Percentiles rank a stretch among this genome's conserved stretches.
These are phyloP conservation scores for Cirrhinus mrigala DNA, from an alignment of 2,797 vertebrate genomes.

Conservation along the genomic window DNA sequence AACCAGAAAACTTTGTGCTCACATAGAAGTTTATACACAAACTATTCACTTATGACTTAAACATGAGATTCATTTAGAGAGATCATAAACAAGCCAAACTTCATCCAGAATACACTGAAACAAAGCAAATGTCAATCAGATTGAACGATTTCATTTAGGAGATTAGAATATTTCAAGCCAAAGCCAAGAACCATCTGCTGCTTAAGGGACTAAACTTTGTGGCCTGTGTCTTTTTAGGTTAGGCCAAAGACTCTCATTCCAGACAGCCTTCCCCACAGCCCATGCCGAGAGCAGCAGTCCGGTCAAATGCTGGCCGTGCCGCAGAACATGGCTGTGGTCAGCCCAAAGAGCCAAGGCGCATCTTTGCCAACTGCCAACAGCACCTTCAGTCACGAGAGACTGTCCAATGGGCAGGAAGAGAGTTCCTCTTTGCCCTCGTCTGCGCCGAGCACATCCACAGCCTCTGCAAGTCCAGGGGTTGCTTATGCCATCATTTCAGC, in stretches of 20 bases:
- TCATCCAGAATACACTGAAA: background rate
- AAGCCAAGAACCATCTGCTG: background rate
- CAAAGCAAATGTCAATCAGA: too few relatives aligned
- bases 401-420: conserved; percentile 75
- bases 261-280: conserved; percentile 92
- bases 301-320: conserved; percentile 85
- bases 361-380: conserved; percentile 93
- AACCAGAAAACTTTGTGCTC: background rate
- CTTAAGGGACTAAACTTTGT: background rate
- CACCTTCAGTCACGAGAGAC: conserved; percentile 88
- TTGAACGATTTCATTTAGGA: background rate
- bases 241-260: conserved; percentile 99
- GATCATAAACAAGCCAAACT: background rate
- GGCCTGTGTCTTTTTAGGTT: conserved; percentile 78
- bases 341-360: conserved; percentile 81
- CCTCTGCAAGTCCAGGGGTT: conserved; percentile 85
- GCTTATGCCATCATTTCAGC: conserved; percentile 95
- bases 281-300: conserved; percentile 86
- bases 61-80: background rate
- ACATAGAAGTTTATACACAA: background rate
- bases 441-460: conserved; percentile 69
- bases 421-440: conserved; percentile 69
- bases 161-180: background rate
- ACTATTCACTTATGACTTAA: background rate
- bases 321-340: conserved; percentile 80